Evolutionary conservation across 2,888 invertebrate genomes (phyloP).

Genomic region (Andrena bicolor): DNA sequence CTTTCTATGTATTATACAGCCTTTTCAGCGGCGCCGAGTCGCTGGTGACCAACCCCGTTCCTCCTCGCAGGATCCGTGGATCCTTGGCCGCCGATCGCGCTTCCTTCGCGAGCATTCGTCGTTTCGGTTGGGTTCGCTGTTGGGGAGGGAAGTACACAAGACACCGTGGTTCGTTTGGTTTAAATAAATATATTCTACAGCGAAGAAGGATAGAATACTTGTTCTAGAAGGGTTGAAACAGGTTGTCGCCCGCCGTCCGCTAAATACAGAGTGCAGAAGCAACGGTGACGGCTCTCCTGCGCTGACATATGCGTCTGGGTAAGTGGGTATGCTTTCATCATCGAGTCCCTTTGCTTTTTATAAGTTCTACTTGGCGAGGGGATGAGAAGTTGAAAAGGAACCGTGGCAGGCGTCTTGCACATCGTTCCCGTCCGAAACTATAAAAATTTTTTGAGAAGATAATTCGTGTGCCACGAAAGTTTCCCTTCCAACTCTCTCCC

Average conservation of each 20-base stretch:
- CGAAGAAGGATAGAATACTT: conserved; percentile 12
- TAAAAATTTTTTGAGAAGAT: no score
- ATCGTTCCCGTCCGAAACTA: no score
- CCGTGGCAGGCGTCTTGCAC: no score
- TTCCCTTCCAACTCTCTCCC: no score
- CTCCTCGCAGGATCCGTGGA: no score
- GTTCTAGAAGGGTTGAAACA: conserved; percentile 7
- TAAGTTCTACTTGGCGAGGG: no score
- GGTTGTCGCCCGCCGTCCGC: conserved; percentile 1
- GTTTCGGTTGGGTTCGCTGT: not conserved
- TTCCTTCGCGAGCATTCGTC: not conserved
- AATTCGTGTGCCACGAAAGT: no score
- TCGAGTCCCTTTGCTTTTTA: no score
- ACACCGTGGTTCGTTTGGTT: conserved; percentile 24
- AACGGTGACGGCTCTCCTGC: not conserved
- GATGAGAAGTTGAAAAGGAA: no score
- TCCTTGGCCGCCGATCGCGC: not conserved
- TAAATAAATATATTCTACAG: conserved; percentile 31
- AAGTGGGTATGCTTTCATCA: no score
- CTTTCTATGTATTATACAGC: conserved; percentile 8
- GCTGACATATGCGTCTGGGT: no score
- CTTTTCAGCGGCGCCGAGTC: not conserved
- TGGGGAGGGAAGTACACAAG: conserved; percentile 3
- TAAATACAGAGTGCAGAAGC: not conserved
- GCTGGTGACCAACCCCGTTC: conserved; percentile 14